Conservation (phyloP, 2,888 invertebrate genomes). For the Encarsia formosa region DNA sequence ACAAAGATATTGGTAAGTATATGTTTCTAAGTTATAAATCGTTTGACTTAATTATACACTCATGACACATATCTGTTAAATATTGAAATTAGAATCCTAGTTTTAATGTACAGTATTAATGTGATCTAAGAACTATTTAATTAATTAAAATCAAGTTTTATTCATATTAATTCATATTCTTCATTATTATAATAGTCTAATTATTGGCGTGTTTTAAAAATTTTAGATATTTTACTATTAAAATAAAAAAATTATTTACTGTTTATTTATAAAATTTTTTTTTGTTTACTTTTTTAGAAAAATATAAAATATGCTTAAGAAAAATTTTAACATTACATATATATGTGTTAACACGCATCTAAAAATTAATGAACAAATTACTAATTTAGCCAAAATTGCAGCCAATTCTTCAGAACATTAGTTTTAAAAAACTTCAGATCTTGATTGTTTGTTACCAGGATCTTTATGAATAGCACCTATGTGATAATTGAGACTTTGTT, state of each 20-base stretch:
- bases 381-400: conserved; percentile 9
- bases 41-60: conserved; percentile 12
- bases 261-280: conserved; percentile 14
- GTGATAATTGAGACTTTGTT: conserved; percentile 28
- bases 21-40: too few species aligned
- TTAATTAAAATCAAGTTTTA: too few species aligned
- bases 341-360: conserved; percentile 18
- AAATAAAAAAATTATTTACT: conserved; percentile 11
- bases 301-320: conserved; percentile 24
- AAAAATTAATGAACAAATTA: conserved; percentile 18
- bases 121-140: too few species aligned
- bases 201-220: conserved; percentile 8
- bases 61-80: conserved; percentile 14
- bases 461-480: conserved; percentile 27
- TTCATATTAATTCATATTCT: conserved; percentile 5
- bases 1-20: too few species aligned
- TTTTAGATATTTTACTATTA: conserved; percentile 1
- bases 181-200: neutral
- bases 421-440: conserved; percentile 6
- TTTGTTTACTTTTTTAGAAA: conserved; percentile 23
- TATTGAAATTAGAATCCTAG: too few species aligned
- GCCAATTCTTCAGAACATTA: conserved; percentile 7
- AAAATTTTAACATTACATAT: conserved; percentile 22
- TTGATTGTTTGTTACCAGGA: conserved; percentile 23
- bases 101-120: too few species aligned